Percentiles rank a stretch among this genome's conserved stretches.
phyloP scores from a whole-genome alignment of 1,140 invertebrate species.

The Colletes gigas region DNA sequence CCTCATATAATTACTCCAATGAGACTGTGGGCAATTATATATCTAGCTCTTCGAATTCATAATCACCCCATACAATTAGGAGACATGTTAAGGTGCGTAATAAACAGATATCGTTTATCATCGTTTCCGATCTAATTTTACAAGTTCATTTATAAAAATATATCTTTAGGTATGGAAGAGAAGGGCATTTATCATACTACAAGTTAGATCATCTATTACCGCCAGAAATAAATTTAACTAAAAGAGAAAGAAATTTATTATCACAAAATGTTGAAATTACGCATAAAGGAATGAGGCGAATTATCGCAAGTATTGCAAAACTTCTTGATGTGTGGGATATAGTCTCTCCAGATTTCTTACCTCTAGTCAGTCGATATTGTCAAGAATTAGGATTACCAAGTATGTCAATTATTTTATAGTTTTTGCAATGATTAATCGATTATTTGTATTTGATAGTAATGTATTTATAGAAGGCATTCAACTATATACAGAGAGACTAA shows the following conservation, averaged over 20 bases:
- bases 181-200: conserved; percentile 83
- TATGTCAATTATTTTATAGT: conserved; percentile 50
- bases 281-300: conserved; percentile 71
- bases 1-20: conserved; percentile 75
- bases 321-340: conserved; percentile 76
- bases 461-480: conserved; percentile 72
- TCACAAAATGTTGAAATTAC: conserved; percentile 73
- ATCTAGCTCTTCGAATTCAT: conserved; percentile 82
- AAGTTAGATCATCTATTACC: conserved; percentile 82
- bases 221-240: conserved; percentile 74
- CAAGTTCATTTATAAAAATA: conserved; percentile 25
- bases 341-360: conserved; percentile 78
- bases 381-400: conserved; percentile 82
- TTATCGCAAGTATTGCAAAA: conserved; percentile 71
- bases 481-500: conserved; percentile 75
- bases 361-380: conserved; percentile 81
- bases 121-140: conserved; percentile 14
- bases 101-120: conserved; percentile 8
- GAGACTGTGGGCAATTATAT: conserved; percentile 81
- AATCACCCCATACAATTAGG: conserved; percentile 82
- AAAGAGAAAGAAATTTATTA: conserved; percentile 64
- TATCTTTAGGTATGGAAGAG: conserved; percentile 78
- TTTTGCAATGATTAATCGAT: not conserved
- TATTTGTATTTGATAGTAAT: not conserved
- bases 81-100: conserved; percentile 82